Conservation (phyloP, 2,797 vertebrate species). For the Chelon labrosus region DNA sequence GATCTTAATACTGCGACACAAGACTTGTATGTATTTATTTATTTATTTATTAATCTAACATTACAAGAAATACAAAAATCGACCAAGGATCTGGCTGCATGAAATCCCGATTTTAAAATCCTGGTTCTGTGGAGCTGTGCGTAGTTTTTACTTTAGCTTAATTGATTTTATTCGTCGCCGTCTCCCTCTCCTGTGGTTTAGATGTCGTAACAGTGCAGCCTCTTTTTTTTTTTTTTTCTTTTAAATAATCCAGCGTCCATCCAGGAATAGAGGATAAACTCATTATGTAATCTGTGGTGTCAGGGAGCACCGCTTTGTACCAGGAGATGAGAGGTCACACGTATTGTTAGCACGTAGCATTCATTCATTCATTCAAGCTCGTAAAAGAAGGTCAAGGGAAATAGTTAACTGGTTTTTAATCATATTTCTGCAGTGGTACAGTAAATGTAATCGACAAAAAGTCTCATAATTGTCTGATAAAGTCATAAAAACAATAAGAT, state of each 20-base stretch:
- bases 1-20: too few relatives aligned
- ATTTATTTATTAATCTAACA: too few relatives aligned
- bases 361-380: neutral
- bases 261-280: conserved; percentile 64
- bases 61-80: too few relatives aligned
- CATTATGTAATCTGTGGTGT: conserved; percentile 56
- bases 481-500: too few relatives aligned
- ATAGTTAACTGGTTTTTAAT: neutral
- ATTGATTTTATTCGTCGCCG: neutral
- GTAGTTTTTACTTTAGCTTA: too few relatives aligned
- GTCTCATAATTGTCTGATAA: too few relatives aligned
- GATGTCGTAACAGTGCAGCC: neutral
- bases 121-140: too few relatives aligned
- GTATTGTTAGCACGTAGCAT: neutral
- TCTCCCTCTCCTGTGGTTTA: neutral
- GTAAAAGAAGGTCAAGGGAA: neutral
- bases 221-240: neutral
- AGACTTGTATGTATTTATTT: too few relatives aligned
- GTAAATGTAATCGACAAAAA: too few relatives aligned
- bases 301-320: conserved; percentile 1
- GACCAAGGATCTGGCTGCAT: too few relatives aligned
- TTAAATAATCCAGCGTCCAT: conserved; percentile 26
- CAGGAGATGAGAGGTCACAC: neutral
- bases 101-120: too few relatives aligned
- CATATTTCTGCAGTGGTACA: neutral